Percentiles rank a stretch among this genome's conserved stretches.
Evolutionary conservation across 2,113 vertebrate genomes (phyloP).

Genomic region (Anser cygnoides): DNA sequence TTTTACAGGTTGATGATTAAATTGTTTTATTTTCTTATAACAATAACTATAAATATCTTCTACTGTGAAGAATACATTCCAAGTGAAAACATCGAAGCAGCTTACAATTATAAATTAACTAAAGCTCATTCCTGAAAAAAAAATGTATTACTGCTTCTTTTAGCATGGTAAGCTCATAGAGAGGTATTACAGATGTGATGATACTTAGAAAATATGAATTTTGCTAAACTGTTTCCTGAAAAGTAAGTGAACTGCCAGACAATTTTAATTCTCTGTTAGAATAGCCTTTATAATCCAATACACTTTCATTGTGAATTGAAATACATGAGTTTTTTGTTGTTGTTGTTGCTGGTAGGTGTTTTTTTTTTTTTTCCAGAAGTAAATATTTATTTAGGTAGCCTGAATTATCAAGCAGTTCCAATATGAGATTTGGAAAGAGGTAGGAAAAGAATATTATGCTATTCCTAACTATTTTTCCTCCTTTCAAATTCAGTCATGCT

Average conservation of each 20-base stretch:
- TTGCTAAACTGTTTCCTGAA: constrained; percentile 13
- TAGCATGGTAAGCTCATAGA: neutral
- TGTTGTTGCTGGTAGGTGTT: too few relatives aligned
- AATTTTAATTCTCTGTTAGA: neutral
- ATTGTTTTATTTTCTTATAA: neutral
- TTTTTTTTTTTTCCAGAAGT: neutral
- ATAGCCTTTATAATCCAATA: neutral
- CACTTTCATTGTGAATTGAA: neutral
- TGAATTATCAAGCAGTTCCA: neutral
- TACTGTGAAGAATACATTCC: neutral
- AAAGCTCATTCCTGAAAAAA: neutral
- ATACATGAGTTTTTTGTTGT: neutral
- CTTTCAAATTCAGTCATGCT: neutral
- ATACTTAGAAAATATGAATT: neutral
- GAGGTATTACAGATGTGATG: neutral
- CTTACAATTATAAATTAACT: neutral
- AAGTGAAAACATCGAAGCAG: neutral
- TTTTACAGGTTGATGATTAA: neutral
- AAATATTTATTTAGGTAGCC: neutral
- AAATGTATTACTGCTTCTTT: neutral
- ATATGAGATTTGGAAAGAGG: neutral
- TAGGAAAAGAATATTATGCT: neutral
- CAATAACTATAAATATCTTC: neutral
- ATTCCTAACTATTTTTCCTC: neutral
- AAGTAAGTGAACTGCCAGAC: neutral